Evolutionary conservation across 2,113 vertebrate genomes (phyloP), one percentile per base, ranked within the genome.

Genomic region (Grus americana): DNA sequence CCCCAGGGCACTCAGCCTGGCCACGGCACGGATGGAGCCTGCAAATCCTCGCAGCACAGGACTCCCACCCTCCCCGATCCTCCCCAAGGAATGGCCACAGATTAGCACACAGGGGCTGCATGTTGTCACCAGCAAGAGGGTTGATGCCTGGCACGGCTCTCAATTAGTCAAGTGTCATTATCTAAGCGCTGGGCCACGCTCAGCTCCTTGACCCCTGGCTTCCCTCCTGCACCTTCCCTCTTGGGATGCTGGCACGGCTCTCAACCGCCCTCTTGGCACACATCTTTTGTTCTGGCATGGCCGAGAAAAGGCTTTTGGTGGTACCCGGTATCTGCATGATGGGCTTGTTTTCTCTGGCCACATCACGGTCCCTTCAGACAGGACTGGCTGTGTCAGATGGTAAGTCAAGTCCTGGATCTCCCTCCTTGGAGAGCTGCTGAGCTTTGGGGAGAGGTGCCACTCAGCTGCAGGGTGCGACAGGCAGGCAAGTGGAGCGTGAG

Each of bases 181-280:
- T 75, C 47, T 1, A 3, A 91, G 76, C 1, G 1, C 16, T 3
- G 66, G 71, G 79, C 68, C 81, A 87, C 14, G 4, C 79, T 85
- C 81, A 87, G 90, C 82, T 90, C 90, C 90, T 93, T 93, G 88
- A 97, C 88, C 79, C 44, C 58, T 93, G 86, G 74, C 54, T 46
- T 65, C 58, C 32, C 44, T 81, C 49, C n/a, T 23, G 27, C 1
- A 2, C 38, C 38, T 27, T 58, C 74, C 58, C 73, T 50, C 81
- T 50, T 12, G 24, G 78, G 66, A 76, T 74, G 87, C 65, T 91
- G 90, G 81, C 84, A 91, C 0, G 17, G 79, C 46, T 88, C 91
- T 79, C 79, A 40, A 29, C 30, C 67, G 21, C 62, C 38, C 55
- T 88, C 76, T 26, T 93, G 86, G 86, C 82, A 91, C 12, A 32